These are phyloP conservation scores for Agonopterix arenella DNA, from an alignment of 2,888 invertebrate species.

Conservation along the genomic window DNA sequence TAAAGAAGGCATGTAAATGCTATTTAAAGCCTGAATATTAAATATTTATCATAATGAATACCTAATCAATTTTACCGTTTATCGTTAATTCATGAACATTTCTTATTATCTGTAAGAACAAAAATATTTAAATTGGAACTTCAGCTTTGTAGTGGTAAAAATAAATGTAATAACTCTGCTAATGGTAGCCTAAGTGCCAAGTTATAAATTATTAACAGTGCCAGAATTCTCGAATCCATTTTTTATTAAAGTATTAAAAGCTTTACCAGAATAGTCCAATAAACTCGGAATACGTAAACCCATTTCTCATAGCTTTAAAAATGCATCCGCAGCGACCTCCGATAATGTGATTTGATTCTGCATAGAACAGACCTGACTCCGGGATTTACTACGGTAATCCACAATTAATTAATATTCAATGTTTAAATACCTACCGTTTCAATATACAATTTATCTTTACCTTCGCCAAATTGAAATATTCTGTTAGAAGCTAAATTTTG, in stretches of 20 bases:
- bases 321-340: not conserved
- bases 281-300: slow-evolving; percentile 4
- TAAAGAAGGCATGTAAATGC: too few relatives aligned
- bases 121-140: too few relatives aligned
- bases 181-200: slow-evolving; percentile 41
- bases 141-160: too few relatives aligned
- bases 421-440: too few relatives aligned
- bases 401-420: too few relatives aligned
- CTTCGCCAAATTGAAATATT: not conserved
- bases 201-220: slow-evolving; percentile 46
- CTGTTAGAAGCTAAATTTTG: not conserved
- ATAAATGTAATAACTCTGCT: slow-evolving; percentile 23
- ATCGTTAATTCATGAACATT: too few relatives aligned
- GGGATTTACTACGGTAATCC: too few relatives aligned
- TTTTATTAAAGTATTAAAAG: slow-evolving; percentile 42
- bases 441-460: not conserved
- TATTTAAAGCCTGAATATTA: too few relatives aligned
- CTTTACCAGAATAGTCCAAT: slow-evolving; percentile 19
- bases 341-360: not conserved
- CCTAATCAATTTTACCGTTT: too few relatives aligned
- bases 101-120: too few relatives aligned
- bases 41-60: too few relatives aligned
- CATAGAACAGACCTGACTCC: slow-evolving; percentile 1
- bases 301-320: slow-evolving; percentile 1
- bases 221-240: slow-evolving; percentile 31